Conservation (phyloP, 2,888 invertebrate genomes). For the Drosophila acutilabella region DNA sequence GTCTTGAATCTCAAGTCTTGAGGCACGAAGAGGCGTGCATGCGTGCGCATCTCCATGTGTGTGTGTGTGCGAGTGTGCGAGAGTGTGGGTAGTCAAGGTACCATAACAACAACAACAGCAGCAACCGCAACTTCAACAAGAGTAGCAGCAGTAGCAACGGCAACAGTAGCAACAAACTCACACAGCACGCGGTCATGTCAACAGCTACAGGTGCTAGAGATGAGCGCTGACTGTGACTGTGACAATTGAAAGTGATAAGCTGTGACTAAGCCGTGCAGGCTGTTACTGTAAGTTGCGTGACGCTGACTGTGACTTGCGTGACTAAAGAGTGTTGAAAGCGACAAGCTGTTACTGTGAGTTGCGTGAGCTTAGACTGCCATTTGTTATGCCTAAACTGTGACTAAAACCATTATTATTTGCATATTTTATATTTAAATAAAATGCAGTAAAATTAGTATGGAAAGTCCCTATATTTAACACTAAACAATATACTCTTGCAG, state of each 20-base stretch:
- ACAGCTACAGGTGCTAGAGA: conserved; percentile 6
- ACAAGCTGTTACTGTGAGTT: too few species aligned
- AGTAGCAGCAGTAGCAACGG: conserved; percentile 8
- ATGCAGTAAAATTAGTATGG: too few species aligned
- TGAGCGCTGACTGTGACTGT: conserved; percentile 10
- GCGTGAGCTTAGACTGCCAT: too few species aligned
- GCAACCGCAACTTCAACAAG: conserved; percentile 24
- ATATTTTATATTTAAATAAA: too few species aligned
- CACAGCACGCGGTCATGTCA: conserved; percentile 32
- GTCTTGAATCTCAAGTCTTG: conserved; percentile 15
- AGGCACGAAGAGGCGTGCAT: conserved; percentile 47
- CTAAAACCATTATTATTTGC: too few species aligned
- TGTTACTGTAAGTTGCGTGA: not conserved
- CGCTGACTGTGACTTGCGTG: too few species aligned
- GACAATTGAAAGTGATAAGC: not conserved
- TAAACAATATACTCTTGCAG: too few species aligned
- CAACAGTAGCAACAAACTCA: conserved; percentile 35
- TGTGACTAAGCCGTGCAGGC: not conserved
- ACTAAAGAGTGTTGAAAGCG: too few species aligned
- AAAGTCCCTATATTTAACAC: too few species aligned
- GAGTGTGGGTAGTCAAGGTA: conserved; percentile 63
- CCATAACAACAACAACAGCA: conserved; percentile 22
- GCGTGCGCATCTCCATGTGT: conserved; percentile 48
- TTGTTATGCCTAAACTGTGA: too few species aligned
- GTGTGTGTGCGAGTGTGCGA: conserved; percentile 26